Evolutionary conservation across 2,888 invertebrate genomes (phyloP), one percentile per base, ranked within the genome.

Genomic region (Parapristionchus giblindavisi): DNA sequence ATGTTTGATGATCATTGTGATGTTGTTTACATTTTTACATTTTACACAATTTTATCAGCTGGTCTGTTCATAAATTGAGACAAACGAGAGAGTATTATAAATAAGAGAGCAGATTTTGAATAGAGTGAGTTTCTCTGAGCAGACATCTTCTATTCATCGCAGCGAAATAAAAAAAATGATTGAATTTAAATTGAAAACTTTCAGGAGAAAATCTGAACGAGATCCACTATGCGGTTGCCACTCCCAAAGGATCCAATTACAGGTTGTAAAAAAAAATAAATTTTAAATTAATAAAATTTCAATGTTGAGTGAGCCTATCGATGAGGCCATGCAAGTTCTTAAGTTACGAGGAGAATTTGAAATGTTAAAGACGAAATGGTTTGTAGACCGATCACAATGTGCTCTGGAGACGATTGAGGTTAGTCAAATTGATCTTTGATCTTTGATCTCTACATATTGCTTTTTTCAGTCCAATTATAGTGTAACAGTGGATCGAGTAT

Each of bases 361-460:
- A 36, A 61, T n/a, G n/a, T 38, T 61, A 11, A n/a, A 61, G 11
- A 6, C 36, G 1, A n/a, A 61, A 27, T 61, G 61, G 61, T 61
- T 61, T 27, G 17, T 61, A 36, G 61, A 61, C 38, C 36, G 34
- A 24, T 38, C 61, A 0, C 38, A 61, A 40, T 61, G 61, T 8
- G 14, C 36, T 24, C 3, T 32, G 5, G 27, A 38, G 5, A n/a
- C 11, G n/a, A 34, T 17, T 11, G 61, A 38, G 38, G 40, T 24
- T 38, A 14, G 11, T 32, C 58, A 58, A 58, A 58, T n/a, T n/a
- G n/a, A n/a, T n/a, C n/a, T n/a, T n/a, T n/a, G 58, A 58, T 58
- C 58, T 34, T 34, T 58, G 17, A 17, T 2, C n/a, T 2, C 34
- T 1, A 58, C 3, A 11, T 17, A 34, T 32, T 1, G 29, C 17